These are phyloP conservation scores for Elegia similella DNA, from an alignment of 2,888 invertebrate species.

Conservation along the genomic window DNA sequence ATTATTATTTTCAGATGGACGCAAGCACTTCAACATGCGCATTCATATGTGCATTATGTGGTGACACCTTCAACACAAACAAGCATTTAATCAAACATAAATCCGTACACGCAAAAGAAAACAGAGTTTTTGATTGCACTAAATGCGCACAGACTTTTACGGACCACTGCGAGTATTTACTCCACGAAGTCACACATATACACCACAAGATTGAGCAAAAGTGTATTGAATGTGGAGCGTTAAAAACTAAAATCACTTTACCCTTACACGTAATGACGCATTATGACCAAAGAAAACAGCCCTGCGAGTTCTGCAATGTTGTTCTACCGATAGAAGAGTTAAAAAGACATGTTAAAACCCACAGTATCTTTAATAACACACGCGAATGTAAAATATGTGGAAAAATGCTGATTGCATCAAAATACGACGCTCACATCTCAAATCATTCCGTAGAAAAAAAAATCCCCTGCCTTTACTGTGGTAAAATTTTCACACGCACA, in stretches of 20 bases:
- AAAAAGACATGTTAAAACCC: not conserved
- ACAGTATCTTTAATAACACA: not conserved
- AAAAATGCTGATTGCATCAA: not conserved
- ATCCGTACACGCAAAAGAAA: not conserved
- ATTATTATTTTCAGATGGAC: not conserved
- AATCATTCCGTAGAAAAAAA: not conserved
- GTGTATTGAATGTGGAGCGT: slow-evolving; percentile 3
- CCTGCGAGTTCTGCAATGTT: not conserved
- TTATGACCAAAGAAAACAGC: not conserved
- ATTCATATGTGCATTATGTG: slow-evolving; percentile 2
- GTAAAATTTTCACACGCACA: not conserved
- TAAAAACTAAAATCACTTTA: not conserved
- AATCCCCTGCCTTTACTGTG: not conserved
- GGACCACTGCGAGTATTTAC: slow-evolving; percentile 5
- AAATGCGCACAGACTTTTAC: not conserved
- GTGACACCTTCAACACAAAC: not conserved
- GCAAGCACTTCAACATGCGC: not conserved
- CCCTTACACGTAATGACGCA: slow-evolving; percentile 1
- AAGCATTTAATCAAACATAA: not conserved
- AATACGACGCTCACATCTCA: not conserved
- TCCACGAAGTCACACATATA: not conserved
- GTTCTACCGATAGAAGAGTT: not conserved
- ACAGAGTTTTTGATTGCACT: not conserved
- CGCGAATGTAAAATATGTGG: not conserved
- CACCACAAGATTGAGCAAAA: not conserved